Evolutionary conservation across 2,113 vertebrate genomes (phyloP).

Genomic region (Craseonycteris thonglongyai): DNA sequence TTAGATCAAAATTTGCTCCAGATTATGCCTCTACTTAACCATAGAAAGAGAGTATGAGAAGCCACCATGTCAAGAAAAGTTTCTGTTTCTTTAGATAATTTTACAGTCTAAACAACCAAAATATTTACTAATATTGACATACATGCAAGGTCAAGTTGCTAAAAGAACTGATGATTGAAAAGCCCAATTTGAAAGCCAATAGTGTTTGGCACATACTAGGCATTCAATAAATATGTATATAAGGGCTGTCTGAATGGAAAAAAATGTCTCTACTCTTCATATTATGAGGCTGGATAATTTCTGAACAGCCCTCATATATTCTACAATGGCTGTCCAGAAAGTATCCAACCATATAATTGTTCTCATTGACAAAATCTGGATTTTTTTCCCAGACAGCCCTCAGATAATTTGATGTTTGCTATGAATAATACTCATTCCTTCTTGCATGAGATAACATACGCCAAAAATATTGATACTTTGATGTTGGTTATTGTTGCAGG

Average conservation of each 20-base stretch:
- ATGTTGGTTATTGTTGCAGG: too few relatives aligned
- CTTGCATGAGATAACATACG: not conserved
- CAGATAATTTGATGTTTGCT: too few relatives aligned
- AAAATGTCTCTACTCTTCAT: too few relatives aligned
- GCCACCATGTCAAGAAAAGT: not conserved
- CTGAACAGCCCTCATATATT: too few relatives aligned
- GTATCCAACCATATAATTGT: too few relatives aligned
- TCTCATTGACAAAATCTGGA: too few relatives aligned
- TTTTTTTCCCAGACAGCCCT: too few relatives aligned
- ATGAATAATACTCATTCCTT: not conserved
- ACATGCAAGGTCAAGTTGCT: not conserved
- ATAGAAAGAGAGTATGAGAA: not conserved
- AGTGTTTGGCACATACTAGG: not conserved
- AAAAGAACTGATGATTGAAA: not conserved
- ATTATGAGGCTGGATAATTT: too few relatives aligned
- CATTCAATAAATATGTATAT: not conserved
- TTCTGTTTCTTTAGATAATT: not conserved
- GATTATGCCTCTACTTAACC: not conserved
- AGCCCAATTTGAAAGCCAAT: not conserved
- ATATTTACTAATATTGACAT: not conserved
- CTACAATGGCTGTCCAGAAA: too few relatives aligned
- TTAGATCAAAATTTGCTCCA: not conserved
- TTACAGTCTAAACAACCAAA: not conserved
- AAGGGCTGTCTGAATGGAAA: too few relatives aligned
- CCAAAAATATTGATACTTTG: not conserved